Evolutionary conservation across 2,797 vertebrate species (phyloP), one percentile per base, ranked within the genome.

Genomic region (Tokudaia tokunoshimensis): DNA sequence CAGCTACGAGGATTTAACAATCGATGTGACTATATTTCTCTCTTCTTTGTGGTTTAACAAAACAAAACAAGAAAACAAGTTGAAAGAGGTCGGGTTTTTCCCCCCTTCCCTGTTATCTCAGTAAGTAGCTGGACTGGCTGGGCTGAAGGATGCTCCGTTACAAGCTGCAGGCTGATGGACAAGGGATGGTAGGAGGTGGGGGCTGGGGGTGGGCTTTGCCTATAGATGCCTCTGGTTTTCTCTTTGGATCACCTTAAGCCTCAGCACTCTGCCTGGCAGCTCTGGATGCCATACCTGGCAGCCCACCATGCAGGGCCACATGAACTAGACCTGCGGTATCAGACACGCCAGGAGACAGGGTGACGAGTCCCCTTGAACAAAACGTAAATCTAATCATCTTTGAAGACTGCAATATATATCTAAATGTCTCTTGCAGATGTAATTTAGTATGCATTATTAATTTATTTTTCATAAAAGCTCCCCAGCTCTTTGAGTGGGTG

Each of bases 401-500:
- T 95, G 97, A 98, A 98, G 98, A 98, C 93, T 97, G 98, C 97
- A 97, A 97, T 98, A 98, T 96, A 98, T 98, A 98, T 98, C 98
- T 98, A 98, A 98, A 98, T 97, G 98, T 98, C 98, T 98, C 98
- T 97, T 97, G 98, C 98, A 98, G 98, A 98, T 97, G 98, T 98
- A 98, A 99, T 98, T 98, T 98, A 98, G 98, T 98, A 98, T 98
- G 98, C 98, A 98, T 99, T 99, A 98, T 98, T 99, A 98, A 98
- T 99, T 98, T 98, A 98, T 99, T 98, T 98, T 98, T 98, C 98
- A 98, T 98, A 98, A 98, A 86, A 98, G 97, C 97, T 98, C 98
- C 97, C 97, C 96, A 97, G 98, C 97, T 97, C 98, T 97, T 70
- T 97, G 98, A 98, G 97, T 98, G 96, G 97, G 97, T 98, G 98